Percentiles rank a stretch among this genome's conserved stretches.
Evolutionary conservation across 2,797 vertebrate genomes (phyloP).

Genomic region (Sebastes kiyomatsui): DNA sequence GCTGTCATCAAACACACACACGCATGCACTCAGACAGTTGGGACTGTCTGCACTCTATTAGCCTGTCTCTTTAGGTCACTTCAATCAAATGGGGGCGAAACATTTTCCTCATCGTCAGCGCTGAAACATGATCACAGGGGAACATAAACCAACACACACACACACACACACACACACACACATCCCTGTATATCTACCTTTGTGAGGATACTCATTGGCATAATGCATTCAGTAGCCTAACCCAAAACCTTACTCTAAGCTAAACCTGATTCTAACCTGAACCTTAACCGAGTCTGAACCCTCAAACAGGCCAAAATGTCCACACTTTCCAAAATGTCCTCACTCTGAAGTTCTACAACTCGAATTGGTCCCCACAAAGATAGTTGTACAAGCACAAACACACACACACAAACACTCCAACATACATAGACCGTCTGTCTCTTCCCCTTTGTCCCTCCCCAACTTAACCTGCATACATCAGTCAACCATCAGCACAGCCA

Average conservation of each 20-base stretch:
- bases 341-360: not conserved
- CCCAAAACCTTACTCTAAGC: not conserved
- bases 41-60: not conserved
- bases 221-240: not conserved
- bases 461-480: constrained; percentile 44
- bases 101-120: constrained; percentile 23
- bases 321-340: not conserved
- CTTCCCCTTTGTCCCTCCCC: not conserved
- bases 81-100: constrained; percentile 33
- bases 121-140: constrained; percentile 21
- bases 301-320: not conserved
- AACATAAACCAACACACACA: not conserved
- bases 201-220: not conserved
- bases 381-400: not conserved
- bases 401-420: not conserved
- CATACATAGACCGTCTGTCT: not conserved
- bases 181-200: not conserved
- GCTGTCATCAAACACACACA: not conserved
- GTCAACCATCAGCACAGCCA: constrained; percentile 30
- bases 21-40: not conserved
- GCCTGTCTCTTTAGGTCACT: constrained; percentile 33
- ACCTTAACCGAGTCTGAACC: not conserved
- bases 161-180: not conserved
- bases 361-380: not conserved
- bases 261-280: not conserved